These are phyloP conservation scores for Pseudomugil tenellus DNA, from an alignment of 2,797 vertebrate genomes.

Conservation along the genomic window DNA sequence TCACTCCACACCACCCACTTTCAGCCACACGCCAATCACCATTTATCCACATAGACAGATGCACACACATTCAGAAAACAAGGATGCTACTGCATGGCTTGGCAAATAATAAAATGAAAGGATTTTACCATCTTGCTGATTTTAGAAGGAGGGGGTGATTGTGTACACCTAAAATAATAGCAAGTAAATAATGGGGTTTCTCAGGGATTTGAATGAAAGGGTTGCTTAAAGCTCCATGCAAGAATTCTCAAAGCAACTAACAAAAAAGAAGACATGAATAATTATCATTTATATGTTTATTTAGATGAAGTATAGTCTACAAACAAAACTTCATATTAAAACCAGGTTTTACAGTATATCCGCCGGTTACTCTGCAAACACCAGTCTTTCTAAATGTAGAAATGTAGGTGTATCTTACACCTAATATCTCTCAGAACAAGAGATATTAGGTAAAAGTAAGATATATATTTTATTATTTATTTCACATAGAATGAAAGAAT, in stretches of 20 bases:
- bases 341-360: not conserved
- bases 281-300: not conserved
- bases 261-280: not conserved
- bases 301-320: not conserved
- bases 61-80: constrained; percentile 54
- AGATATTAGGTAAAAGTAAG: not conserved
- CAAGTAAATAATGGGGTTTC: not conserved
- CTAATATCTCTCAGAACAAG: not conserved
- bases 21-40: constrained; percentile 77
- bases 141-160: constrained; percentile 14
- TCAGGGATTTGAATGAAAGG: not conserved
- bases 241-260: not conserved
- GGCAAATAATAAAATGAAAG: constrained; percentile 40
- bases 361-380: not conserved
- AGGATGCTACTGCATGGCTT: constrained; percentile 23
- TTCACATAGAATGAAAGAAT: not conserved
- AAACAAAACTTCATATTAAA: not conserved
- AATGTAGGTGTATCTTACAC: too few relatives aligned
- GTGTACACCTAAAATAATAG: constrained; percentile 9
- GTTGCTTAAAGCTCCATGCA: not conserved
- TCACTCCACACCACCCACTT: constrained; percentile 77
- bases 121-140: constrained; percentile 20
- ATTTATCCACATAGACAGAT: constrained; percentile 73
- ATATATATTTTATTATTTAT: not conserved
- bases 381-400: constrained; percentile 2